Conservation (phyloP, 1,140 invertebrate species). For the Drosophila kepulauana region DNA sequence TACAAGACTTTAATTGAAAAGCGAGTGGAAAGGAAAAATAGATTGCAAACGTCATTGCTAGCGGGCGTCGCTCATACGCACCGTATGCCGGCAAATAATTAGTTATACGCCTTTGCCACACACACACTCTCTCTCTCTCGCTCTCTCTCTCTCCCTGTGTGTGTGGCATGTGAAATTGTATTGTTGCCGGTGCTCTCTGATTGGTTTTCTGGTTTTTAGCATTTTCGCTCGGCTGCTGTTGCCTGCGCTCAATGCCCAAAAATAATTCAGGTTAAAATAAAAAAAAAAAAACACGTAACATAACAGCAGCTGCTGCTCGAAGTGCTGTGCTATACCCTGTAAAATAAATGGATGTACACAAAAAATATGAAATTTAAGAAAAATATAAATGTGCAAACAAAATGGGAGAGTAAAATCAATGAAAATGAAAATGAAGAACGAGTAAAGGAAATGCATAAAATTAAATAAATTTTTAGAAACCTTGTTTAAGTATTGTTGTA, state of each 20-base stretch:
- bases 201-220: conserved; percentile 21
- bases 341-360: neutral
- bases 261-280: conserved; percentile 11
- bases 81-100: conserved; percentile 32
- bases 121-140: neutral
- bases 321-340: neutral
- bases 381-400: too few relatives aligned
- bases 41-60: neutral
- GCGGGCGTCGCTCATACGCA: conserved; percentile 50
- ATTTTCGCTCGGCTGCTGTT: conserved; percentile 3
- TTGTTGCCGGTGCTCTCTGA: neutral
- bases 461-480: too few relatives aligned
- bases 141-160: neutral
- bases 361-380: too few relatives aligned
- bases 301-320: neutral
- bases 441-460: too few relatives aligned
- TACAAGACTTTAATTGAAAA: conserved; percentile 67
- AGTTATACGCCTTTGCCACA: neutral
- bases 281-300: neutral
- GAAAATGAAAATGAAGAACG: too few relatives aligned
- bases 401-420: too few relatives aligned
- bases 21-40: neutral
- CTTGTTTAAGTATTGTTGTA: too few relatives aligned
- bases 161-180: conserved; percentile 3
- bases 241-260: conserved; percentile 4